Evolutionary conservation across 2,797 vertebrate species (phyloP).

Genomic region (Aulostomus chinensis): DNA sequence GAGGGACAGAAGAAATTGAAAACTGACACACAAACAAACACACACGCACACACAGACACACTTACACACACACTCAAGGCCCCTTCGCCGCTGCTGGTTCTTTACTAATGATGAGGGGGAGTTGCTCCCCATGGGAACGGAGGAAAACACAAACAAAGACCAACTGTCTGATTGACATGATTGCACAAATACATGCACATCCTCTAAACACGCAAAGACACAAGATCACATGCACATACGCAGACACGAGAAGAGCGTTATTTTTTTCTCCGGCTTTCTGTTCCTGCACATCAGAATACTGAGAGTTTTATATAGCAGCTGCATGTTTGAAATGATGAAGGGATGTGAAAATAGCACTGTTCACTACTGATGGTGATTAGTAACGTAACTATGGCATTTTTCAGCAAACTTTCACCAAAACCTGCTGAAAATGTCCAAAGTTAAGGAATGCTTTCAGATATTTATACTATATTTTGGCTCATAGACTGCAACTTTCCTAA

Average conservation of each 20-base stretch:
- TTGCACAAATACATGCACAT: conserved; percentile 23
- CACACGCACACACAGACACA: conserved; percentile 8
- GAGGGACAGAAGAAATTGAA: conserved; percentile 5
- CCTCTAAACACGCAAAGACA: too few relatives aligned
- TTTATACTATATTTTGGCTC: too few relatives aligned
- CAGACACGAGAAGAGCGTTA: background rate
- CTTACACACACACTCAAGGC: conserved; percentile 14
- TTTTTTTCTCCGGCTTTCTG: background rate
- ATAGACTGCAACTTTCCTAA: too few relatives aligned
- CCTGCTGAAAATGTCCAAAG: too few relatives aligned
- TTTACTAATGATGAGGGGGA: conserved; percentile 65
- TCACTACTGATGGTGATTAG: too few relatives aligned
- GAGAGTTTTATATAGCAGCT: background rate
- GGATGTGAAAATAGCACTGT: conserved; percentile 1
- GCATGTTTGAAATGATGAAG: background rate
- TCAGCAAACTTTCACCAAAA: too few relatives aligned
- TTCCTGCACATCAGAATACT: conserved; percentile 4
- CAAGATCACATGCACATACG: background rate
- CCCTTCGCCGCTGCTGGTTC: conserved; percentile 53
- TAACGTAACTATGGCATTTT: background rate
- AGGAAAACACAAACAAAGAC: conserved; percentile 50
- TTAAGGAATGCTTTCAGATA: too few relatives aligned
- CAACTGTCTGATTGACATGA: conserved; percentile 46
- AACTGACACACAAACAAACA: conserved; percentile 12
- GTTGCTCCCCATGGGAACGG: conserved; percentile 34